A percentile compares a stretch with the other conserved stretches of the same genome.
Evolutionary conservation across 2,888 invertebrate genomes (phyloP).

Genomic region (Vandiemenella viatica): DNA sequence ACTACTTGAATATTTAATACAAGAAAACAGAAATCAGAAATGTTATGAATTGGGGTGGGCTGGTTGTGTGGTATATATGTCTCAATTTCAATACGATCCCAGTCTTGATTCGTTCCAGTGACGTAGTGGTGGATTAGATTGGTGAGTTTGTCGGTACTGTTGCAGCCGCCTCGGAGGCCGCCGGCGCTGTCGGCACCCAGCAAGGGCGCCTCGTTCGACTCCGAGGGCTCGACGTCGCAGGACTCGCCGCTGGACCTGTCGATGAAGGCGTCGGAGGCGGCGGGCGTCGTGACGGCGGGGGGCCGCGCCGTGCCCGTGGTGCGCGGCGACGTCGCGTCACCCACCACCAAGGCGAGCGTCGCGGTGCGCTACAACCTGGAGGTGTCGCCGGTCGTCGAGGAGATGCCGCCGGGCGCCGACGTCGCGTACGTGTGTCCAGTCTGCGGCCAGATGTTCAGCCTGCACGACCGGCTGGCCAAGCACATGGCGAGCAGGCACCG

Average conservation of each 20-base stretch:
- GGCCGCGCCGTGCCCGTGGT: constrained; percentile 52
- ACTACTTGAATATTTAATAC: too few species aligned
- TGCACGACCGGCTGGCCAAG: constrained; percentile 91
- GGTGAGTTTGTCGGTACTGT: too few species aligned
- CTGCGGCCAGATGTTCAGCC: constrained; percentile 88
- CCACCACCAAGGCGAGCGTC: constrained; percentile 60
- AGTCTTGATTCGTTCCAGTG: too few species aligned
- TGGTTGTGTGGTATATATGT: too few species aligned
- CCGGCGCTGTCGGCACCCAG: constrained; percentile 23
- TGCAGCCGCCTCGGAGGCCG: constrained; percentile 12
- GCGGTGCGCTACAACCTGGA: constrained; percentile 59
- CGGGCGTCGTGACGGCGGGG: constrained; percentile 21
- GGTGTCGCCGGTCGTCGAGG: constrained; percentile 62
- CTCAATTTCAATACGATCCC: too few species aligned
- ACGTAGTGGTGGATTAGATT: too few species aligned
- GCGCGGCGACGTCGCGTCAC: constrained; percentile 60
- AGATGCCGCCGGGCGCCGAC: constrained; percentile 60
- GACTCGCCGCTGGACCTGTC: constrained; percentile 77
- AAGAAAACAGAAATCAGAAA: too few species aligned
- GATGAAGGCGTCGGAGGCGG: constrained; percentile 36
- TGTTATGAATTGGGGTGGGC: too few species aligned
- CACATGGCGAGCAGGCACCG: constrained; percentile 94
- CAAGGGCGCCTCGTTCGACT: constrained; percentile 35
- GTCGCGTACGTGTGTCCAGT: constrained; percentile 74
- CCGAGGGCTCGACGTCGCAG: constrained; percentile 50